Conservation (phyloP, 2,888 invertebrate genomes). For the Zygaena filipendulae region DNA sequence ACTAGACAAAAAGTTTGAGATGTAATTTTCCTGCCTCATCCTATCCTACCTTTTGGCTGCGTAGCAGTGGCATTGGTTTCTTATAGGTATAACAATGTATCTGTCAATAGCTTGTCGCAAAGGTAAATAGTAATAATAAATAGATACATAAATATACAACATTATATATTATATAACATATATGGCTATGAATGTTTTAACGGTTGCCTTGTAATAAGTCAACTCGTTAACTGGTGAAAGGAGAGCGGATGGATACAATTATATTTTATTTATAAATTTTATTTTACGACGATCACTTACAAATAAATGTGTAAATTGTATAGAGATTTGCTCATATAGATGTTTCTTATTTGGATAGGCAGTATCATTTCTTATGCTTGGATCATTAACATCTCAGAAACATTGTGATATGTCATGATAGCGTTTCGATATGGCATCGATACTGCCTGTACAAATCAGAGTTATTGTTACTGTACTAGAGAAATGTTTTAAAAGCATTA, state of each 20-base stretch:
- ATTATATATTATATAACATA: slow-evolving; percentile 27
- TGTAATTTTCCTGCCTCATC: no score
- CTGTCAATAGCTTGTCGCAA: slow-evolving; percentile 57
- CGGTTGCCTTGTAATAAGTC: slow-evolving; percentile 56
- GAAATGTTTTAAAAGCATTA: slow-evolving; percentile 40
- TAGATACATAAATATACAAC: no score
- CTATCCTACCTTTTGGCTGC: slow-evolving; percentile 50
- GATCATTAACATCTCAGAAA: slow-evolving; percentile 3
- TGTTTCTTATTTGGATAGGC: slow-evolving; percentile 56
- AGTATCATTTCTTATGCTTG: slow-evolving; percentile 60
- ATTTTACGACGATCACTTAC: no score
- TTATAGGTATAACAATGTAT: slow-evolving; percentile 49
- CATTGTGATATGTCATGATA: slow-evolving; percentile 13
- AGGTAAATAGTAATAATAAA: no score
- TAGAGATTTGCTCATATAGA: slow-evolving; percentile 59
- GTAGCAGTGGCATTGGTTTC: slow-evolving; percentile 68
- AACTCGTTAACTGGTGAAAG: slow-evolving; percentile 33
- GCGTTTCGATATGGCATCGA: slow-evolving; percentile 39
- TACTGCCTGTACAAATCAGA: slow-evolving; percentile 47
- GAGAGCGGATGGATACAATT: slow-evolving; percentile 35
- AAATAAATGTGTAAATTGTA: slow-evolving; percentile 55
- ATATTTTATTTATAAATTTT: no score
- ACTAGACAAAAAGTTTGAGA: no score
- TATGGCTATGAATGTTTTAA: slow-evolving; percentile 24
- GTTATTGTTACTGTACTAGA: slow-evolving; percentile 41